Evolutionary conservation across 2,888 invertebrate genomes (phyloP).

Genomic region (Aphodius sticticus): DNA sequence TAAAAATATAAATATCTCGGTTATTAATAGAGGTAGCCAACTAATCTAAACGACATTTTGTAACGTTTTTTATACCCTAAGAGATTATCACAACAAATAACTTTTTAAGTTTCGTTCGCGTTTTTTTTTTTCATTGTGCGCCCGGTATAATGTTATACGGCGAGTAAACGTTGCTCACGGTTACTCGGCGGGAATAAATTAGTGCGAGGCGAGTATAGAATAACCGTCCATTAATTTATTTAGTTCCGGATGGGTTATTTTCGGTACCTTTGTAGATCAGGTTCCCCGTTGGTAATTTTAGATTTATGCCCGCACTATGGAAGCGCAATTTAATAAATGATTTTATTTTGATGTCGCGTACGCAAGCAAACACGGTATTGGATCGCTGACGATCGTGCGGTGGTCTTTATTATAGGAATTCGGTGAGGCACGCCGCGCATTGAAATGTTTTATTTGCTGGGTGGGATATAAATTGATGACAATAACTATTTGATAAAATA

Average conservation of each 20-base stretch:
- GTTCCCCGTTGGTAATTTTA: not conserved
- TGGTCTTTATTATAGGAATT: too few relatives aligned
- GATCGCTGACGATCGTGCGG: too few relatives aligned
- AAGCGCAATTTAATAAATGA: constrained; percentile 4
- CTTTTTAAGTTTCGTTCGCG: constrained; percentile 18
- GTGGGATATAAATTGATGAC: too few relatives aligned
- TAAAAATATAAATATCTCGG: not conserved
- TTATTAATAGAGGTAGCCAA: not conserved
- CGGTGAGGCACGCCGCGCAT: too few relatives aligned
- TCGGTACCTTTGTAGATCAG: not conserved
- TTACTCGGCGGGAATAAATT: constrained; percentile 19
- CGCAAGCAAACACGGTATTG: not conserved
- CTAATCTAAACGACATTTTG: not conserved
- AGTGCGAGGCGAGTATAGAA: constrained; percentile 20
- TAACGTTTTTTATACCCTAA: not conserved
- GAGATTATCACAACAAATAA: not conserved
- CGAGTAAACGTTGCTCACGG: constrained; percentile 16
- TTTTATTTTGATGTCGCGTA: not conserved
- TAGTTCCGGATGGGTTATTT: constrained; percentile 11
- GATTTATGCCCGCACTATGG: not conserved
- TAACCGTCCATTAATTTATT: constrained; percentile 21
- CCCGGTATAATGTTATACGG: constrained; percentile 9
- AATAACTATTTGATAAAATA: too few relatives aligned
- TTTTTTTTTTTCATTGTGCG: not conserved
- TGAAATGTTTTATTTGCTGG: too few relatives aligned